Evolutionary conservation across 2,888 invertebrate species (phyloP).

Genomic region (Glaucopsyche alexis): DNA sequence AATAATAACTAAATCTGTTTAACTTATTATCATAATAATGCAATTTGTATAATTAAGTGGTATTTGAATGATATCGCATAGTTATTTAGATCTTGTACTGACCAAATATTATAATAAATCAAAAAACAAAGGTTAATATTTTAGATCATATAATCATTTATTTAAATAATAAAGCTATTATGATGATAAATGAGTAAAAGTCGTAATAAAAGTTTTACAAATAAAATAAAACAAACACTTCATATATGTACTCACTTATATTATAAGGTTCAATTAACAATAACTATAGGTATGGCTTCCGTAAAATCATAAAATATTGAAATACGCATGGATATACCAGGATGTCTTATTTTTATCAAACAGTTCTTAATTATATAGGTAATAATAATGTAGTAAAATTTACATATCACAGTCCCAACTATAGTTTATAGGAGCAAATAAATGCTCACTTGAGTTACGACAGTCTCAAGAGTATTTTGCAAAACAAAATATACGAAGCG

Average conservation of each 20-base stretch:
- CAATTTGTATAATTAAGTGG: conserved; percentile 75
- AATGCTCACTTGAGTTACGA: too few relatives aligned
- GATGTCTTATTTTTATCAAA: too few relatives aligned
- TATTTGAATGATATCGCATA: conserved; percentile 62
- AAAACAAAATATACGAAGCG: too few relatives aligned
- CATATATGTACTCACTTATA: neutral
- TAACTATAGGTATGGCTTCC: neutral
- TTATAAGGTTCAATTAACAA: neutral
- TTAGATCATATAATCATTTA: neutral
- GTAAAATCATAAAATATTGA: neutral
- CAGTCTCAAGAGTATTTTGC: too few relatives aligned
- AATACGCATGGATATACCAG: too few relatives aligned
- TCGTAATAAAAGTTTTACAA: neutral
- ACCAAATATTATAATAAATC: conserved; percentile 27
- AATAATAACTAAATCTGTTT: conserved; percentile 19
- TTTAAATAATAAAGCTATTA: conserved; percentile 15
- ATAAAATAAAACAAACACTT: neutral
- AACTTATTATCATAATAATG: conserved; percentile 70
- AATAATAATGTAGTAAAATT: neutral
- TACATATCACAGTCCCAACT: neutral
- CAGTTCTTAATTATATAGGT: too few relatives aligned
- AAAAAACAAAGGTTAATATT: conserved; percentile 28
- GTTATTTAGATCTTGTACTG: conserved; percentile 37
- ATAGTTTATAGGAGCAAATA: too few relatives aligned
- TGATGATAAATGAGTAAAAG: conserved; percentile 5